These are phyloP conservation scores for Chironomus tentans DNA, from an alignment of 2,888 invertebrate genomes.

Conservation along the genomic window DNA sequence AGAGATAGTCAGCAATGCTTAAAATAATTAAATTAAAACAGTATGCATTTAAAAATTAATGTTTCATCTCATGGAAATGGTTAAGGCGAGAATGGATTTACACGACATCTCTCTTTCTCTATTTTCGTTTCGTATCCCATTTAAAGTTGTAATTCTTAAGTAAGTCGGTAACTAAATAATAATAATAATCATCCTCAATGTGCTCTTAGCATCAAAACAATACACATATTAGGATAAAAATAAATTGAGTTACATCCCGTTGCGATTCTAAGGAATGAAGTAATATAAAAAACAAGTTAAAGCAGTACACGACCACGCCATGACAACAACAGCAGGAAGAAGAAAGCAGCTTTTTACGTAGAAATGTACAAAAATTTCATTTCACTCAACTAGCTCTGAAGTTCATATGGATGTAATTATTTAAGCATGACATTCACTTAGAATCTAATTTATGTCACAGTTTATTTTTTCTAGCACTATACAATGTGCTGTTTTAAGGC, in stretches of 20 bases:
- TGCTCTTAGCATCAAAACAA: neutral
- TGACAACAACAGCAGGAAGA: neutral
- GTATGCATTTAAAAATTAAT: neutral
- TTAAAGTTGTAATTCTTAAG: neutral
- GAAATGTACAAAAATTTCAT: neutral
- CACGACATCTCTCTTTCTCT: neutral
- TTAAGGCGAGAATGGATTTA: neutral
- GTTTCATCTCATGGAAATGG: neutral
- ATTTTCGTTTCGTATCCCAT: neutral
- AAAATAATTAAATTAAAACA: neutral
- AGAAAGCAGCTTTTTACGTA: neutral
- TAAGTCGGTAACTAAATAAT: neutral
- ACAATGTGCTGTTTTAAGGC: too few species aligned
- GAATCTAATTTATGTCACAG: conserved; percentile 1
- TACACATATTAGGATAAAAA: conserved; percentile 18
- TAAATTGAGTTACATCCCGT: conserved; percentile 26
- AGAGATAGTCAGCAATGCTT: too few species aligned
- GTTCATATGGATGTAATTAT: neutral
- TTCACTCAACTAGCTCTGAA: neutral
- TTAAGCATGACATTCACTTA: neutral
- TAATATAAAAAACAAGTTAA: neutral
- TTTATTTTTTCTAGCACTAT: neutral
- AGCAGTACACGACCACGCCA: neutral
- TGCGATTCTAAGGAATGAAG: neutral
- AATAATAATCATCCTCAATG: neutral